Conservation (phyloP, 2,797 vertebrate genomes). For the Lemur catta region DNA sequence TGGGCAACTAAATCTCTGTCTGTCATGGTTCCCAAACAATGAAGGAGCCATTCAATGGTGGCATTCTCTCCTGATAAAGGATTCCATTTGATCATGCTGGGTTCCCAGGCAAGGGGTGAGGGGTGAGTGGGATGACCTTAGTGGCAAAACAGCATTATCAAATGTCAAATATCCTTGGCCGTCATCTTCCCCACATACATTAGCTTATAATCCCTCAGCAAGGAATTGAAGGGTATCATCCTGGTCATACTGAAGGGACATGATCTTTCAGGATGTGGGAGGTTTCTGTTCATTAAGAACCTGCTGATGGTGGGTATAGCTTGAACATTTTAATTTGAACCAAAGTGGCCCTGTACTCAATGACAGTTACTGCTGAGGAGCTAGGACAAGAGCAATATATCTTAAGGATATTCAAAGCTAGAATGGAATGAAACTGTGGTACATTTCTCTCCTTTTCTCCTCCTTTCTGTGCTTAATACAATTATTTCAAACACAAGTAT, state of each 20-base stretch:
- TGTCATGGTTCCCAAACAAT: neutral
- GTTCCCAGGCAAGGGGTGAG: neutral
- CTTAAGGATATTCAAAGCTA: constrained; percentile 21
- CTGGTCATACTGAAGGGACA: neutral
- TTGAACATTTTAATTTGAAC: constrained; percentile 59
- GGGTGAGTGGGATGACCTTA: neutral
- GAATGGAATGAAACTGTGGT: neutral
- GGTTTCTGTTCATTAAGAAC: constrained; percentile 59
- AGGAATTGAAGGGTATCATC: neutral
- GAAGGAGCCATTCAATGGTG: neutral
- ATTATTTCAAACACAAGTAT: constrained; percentile 49
- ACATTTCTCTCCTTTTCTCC: constrained; percentile 6
- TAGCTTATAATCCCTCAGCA: neutral
- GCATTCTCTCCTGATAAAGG: neutral
- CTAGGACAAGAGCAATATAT: constrained; percentile 46
- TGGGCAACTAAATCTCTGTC: neutral
- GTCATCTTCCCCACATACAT: neutral
- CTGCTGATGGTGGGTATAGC: constrained; percentile 31
- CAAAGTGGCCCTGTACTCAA: constrained; percentile 51
- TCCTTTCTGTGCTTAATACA: neutral
- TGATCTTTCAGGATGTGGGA: constrained; percentile 22
- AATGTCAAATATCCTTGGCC: neutral
- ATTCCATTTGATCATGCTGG: neutral
- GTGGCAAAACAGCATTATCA: neutral
- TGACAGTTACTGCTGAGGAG: constrained; percentile 58